These are phyloP conservation scores for Cyanistes caeruleus DNA, from an alignment of 2,113 vertebrate species.

Conservation along the genomic window DNA sequence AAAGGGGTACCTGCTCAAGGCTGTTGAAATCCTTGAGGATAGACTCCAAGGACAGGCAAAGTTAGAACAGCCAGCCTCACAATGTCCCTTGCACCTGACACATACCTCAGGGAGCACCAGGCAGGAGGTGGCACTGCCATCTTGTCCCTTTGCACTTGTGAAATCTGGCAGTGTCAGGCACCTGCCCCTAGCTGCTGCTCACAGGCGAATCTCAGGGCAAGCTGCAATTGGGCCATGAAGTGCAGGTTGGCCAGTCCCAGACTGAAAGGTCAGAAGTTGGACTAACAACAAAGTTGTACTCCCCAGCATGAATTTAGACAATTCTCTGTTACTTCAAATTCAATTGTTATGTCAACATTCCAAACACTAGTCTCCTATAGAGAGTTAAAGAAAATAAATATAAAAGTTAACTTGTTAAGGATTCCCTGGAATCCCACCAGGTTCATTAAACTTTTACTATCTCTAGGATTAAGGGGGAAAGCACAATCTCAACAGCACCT, in stretches of 20 bases:
- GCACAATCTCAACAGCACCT: background rate
- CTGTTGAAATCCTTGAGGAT: background rate
- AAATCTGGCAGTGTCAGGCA: background rate
- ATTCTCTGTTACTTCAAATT: background rate
- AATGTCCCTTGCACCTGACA: rapidly evolving
- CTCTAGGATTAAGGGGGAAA: background rate
- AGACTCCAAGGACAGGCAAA: background rate
- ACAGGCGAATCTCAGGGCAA: rapidly evolving
- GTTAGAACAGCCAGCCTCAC: background rate
- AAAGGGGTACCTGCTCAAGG: background rate
- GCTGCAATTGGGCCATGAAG: background rate
- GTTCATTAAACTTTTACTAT: background rate
- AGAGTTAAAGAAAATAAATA: background rate
- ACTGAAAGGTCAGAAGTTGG: background rate
- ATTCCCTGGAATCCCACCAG: background rate
- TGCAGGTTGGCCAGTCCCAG: rapidly evolving
- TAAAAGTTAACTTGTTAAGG: background rate
- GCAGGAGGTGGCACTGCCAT: background rate
- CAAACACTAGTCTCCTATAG: background rate
- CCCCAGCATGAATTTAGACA: background rate
- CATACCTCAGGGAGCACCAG: rapidly evolving
- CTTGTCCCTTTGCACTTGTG: background rate
- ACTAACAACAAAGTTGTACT: background rate
- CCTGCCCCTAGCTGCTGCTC: background rate
- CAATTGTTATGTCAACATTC: background rate